These are phyloP conservation scores for Ennomos quercinarius DNA, from an alignment of 2,888 invertebrate species.

Conservation along the genomic window DNA sequence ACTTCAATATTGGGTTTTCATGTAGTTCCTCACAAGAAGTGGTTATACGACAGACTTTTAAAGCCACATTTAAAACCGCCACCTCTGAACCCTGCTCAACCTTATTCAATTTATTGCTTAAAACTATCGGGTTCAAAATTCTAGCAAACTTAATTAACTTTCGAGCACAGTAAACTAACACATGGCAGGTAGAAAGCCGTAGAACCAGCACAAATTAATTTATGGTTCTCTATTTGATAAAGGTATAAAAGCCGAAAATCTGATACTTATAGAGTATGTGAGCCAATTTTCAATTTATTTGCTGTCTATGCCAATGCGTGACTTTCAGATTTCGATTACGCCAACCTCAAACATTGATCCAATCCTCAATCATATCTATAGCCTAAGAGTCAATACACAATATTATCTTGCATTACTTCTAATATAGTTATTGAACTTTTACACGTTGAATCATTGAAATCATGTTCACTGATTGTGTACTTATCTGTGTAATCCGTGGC, in stretches of 20 bases:
- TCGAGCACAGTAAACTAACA: constrained; percentile 23
- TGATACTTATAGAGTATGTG: constrained; percentile 17
- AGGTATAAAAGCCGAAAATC: constrained; percentile 25
- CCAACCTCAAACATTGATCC: constrained; percentile 21
- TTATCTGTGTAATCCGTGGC: background rate
- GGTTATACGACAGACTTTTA: too few relatives aligned
- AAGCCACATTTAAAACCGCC: background rate
- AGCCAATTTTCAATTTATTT: constrained; percentile 33
- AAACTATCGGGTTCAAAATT: constrained; percentile 24
- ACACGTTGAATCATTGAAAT: background rate
- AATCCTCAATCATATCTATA: constrained; percentile 2
- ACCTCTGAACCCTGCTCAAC: background rate
- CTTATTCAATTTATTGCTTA: constrained; percentile 12
- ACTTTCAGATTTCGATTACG: constrained; percentile 26
- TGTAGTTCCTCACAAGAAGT: too few relatives aligned
- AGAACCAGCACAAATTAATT: constrained; percentile 27
- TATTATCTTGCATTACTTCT: background rate
- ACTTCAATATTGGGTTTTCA: too few relatives aligned
- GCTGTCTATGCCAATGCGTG: constrained; percentile 18
- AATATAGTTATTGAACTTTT: background rate
- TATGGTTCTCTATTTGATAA: constrained; percentile 29
- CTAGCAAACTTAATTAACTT: constrained; percentile 33
- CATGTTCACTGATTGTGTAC: background rate
- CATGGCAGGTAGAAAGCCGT: constrained; percentile 18
- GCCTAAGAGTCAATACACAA: constrained; percentile 8